phyloP scores from a whole-genome alignment of 2,113 vertebrate genomes.

The Mormyrus lacerda region DNA sequence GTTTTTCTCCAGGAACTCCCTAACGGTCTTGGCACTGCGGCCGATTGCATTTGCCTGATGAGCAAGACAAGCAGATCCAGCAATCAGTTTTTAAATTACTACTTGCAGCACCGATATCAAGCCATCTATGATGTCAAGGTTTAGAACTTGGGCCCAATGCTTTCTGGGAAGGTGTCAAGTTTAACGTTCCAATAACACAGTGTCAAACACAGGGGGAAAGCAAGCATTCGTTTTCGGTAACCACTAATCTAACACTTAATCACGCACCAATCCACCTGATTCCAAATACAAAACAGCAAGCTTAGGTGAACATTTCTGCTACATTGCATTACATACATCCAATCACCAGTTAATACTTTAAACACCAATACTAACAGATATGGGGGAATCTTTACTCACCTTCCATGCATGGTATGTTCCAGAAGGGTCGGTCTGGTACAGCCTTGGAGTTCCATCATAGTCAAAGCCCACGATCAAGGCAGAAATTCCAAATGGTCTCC shows the following conservation, averaged over 20 bases:
- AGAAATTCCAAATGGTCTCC: slow-evolving; percentile 70
- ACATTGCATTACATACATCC: neutral
- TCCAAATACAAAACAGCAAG: neutral
- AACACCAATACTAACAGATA: neutral
- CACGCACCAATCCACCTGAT: neutral
- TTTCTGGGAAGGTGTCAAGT: neutral
- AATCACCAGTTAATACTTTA: neutral
- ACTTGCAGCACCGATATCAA: neutral
- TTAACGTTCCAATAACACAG: neutral
- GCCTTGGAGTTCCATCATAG: slow-evolving; percentile 64
- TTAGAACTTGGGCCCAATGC: neutral
- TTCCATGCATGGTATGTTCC: slow-evolving; percentile 79
- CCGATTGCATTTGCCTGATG: slow-evolving; percentile 68
- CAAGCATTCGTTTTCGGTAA: neutral
- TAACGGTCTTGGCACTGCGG: slow-evolving; percentile 69
- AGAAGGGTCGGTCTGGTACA: slow-evolving; percentile 74
- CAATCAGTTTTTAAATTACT: neutral
- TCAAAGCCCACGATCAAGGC: slow-evolving; percentile 76
- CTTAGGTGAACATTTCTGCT: neutral
- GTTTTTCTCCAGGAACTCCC: slow-evolving; percentile 76
- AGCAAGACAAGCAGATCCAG: neutral
- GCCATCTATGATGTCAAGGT: neutral
- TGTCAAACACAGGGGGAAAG: neutral
- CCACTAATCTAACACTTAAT: neutral
- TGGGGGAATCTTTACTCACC: slow-evolving; percentile 34